Evolutionary conservation across 2,797 vertebrate species (phyloP).

Genomic region (Linurgus olivaceus): DNA sequence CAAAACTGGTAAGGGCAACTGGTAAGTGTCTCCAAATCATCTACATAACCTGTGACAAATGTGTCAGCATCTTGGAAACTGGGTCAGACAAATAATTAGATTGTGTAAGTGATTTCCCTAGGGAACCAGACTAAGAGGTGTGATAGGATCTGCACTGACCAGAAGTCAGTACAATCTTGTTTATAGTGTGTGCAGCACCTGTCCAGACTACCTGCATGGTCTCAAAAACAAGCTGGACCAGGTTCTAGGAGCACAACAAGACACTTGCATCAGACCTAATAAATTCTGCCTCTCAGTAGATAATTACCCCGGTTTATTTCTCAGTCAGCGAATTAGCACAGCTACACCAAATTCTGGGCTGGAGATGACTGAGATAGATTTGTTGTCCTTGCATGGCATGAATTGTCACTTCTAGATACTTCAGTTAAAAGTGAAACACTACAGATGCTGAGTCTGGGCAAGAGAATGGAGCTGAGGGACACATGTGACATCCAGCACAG

Average conservation of each 20-base stretch:
- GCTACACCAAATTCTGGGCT: not conserved
- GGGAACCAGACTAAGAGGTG: slow-evolving; percentile 40
- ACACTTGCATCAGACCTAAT: not conserved
- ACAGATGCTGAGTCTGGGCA: not conserved
- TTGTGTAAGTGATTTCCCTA: slow-evolving; percentile 39
- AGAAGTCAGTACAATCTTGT: slow-evolving; percentile 5
- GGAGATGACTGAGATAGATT: not conserved
- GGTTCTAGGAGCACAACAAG: not conserved
- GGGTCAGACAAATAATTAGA: slow-evolving; percentile 48
- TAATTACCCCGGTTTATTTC: not conserved
- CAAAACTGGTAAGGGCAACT: not conserved
- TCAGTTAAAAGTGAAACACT: not conserved
- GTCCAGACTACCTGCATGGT: not conserved
- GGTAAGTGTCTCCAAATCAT: not conserved
- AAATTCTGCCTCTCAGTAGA: not conserved
- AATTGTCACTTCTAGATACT: not conserved
- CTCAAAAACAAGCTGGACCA: not conserved
- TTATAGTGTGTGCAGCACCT: not conserved
- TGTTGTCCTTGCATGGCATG: not conserved
- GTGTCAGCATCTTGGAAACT: slow-evolving; percentile 42
- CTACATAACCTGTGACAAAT: slow-evolving; percentile 8
- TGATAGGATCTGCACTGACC: slow-evolving; percentile 39
- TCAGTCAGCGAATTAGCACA: not conserved
- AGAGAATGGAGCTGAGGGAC: not conserved
- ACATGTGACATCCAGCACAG: not conserved